Base-by-base conservation (phyloP, 2,113 vertebrate species). In the Epinephelus fuscoguttatus region DNA sequence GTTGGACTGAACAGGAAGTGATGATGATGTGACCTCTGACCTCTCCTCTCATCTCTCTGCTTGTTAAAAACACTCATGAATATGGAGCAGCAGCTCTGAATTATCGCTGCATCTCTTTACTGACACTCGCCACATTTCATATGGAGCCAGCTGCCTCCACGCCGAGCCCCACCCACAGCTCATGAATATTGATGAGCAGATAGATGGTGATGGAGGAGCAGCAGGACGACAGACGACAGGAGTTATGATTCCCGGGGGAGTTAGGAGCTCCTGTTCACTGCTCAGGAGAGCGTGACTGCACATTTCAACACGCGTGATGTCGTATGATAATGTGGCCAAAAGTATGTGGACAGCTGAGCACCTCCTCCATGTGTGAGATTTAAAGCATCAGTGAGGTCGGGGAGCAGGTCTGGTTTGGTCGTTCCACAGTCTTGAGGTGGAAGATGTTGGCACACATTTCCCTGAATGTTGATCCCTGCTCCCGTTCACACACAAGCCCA, bases 161-260 rank as follows among this genome's bases (percentile, higher is more conserved):
- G 50, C n/a, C 30, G 21, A 37, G 68, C 64, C 21, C 77, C 60
- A 23, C 88, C 85, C 82, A 64, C 70, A 75, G 9, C n/a, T 84
- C 85, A 83, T 93, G 88, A 89, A 93, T 93, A 88, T 91, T 83
- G 77, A 90, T 59, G 88, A 88, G 78, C 74, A 42, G 60, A 67
- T 74, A 53, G 75, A 73, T 17, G 9, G 75, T 33, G 81, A 81
- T 59, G 2, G 70, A 68, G 66, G 70, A 45, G 55, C 71, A 19
- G 60, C 21, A 6, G 25, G 81, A 70, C 57, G 85, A 84, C 81
- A 80, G 71, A 11, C 25, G 69, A 75, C 82, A 71, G 72, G 30
- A 71, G 77, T 82, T 88, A 70, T 56, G 64, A 42, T 62, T 53
- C 83, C 11, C 0, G 11, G 33, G 55, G 73, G 74, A 23, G 40